phyloP scores from a whole-genome alignment of 2,797 vertebrate species.

The Oreortyx pictus region DNA sequence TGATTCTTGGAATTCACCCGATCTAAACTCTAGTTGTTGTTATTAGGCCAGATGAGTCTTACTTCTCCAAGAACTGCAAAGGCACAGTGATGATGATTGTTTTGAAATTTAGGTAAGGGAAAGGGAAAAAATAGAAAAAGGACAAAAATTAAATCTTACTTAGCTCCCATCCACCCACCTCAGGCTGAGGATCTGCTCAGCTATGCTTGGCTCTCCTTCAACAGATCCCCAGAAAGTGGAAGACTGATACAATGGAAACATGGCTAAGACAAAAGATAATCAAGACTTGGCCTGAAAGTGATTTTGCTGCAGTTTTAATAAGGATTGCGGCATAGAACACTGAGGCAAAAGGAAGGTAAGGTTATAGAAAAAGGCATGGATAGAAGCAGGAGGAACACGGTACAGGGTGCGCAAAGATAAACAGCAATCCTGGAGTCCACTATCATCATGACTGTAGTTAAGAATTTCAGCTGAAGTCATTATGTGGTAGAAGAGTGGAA shows the following conservation, averaged over 20 bases:
- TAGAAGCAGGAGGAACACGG: background rate
- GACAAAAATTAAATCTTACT: background rate
- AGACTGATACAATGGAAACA: background rate
- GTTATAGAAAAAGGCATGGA: background rate
- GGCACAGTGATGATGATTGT: background rate
- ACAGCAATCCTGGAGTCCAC: background rate
- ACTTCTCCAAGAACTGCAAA: background rate
- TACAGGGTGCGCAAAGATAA: background rate
- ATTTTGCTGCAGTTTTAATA: background rate
- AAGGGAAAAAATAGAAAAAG: background rate
- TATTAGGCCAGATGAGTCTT: conserved; percentile 6
- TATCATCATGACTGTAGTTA: background rate
- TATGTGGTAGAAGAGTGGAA: background rate
- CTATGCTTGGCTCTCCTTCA: background rate
- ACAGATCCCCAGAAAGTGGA: background rate
- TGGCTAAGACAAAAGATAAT: background rate
- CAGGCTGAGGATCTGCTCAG: background rate
- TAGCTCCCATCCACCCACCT: accelerated
- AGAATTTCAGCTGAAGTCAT: background rate
- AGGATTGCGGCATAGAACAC: accelerated
- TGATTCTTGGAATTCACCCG: conserved; percentile 11
- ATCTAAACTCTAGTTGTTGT: background rate
- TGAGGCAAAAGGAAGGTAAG: background rate
- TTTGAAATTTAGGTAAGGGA: background rate
- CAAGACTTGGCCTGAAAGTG: background rate